Evolutionary conservation across 1,140 invertebrate genomes (phyloP).

Genomic region (Glossosoma conforme): DNA sequence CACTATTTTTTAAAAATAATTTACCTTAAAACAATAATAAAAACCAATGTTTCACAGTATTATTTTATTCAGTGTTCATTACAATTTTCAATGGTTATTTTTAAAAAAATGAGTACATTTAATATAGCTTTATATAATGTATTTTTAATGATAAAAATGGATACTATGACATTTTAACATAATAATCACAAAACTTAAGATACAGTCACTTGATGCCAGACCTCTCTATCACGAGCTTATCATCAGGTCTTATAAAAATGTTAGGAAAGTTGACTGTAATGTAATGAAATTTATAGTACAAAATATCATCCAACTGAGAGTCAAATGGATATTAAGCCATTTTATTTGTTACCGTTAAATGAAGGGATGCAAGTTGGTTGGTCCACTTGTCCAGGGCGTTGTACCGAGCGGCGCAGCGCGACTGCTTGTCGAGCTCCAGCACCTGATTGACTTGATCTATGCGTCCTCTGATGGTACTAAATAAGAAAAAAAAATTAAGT

Average conservation of each 20-base stretch:
- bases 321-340: slow-evolving; percentile 60
- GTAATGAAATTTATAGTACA: background rate
- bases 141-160: background rate
- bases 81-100: background rate
- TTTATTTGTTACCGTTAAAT: slow-evolving; percentile 85
- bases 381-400: slow-evolving; percentile 96
- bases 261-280: background rate
- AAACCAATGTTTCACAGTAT: slow-evolving; percentile 1
- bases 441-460: slow-evolving; percentile 98
- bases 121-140: background rate
- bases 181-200: background rate
- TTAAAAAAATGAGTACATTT: background rate
- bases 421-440: slow-evolving; percentile 79
- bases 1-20: background rate
- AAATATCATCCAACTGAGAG: background rate
- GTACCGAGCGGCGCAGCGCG: slow-evolving; percentile 79
- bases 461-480: slow-evolving; percentile 89
- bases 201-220: no score
- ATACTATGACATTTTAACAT: background rate
- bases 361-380: slow-evolving; percentile 80
- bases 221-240: no score
- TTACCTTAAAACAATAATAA: background rate
- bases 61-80: background rate
- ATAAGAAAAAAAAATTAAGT: slow-evolving; percentile 22
- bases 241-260: no score